A percentile compares a stretch with the other conserved stretches of the same genome.
These are phyloP conservation scores for Phataginus tricuspis DNA, from an alignment of 2,797 vertebrate species.

Conservation along the genomic window DNA sequence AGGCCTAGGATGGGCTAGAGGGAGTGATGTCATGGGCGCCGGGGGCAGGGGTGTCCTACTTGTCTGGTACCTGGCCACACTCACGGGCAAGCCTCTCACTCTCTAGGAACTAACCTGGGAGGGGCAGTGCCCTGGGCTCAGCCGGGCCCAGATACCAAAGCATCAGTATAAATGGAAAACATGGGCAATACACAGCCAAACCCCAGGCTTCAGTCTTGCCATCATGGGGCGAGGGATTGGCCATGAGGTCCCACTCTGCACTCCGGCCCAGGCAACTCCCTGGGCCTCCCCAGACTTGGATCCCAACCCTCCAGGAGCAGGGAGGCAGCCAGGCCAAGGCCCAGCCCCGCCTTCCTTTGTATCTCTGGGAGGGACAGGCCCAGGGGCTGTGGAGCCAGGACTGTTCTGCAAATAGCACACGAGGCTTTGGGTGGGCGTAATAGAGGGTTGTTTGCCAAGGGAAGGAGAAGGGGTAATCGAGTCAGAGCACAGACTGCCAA, in stretches of 20 bases:
- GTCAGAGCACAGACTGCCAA: neutral
- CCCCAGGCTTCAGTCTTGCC: fast-evolving
- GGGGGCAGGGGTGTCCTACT: fast-evolving
- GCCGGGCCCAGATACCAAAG: neutral
- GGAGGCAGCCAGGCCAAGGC: neutral
- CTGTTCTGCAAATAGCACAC: neutral
- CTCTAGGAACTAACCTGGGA: neutral
- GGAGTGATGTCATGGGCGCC: neutral
- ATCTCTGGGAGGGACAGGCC: neutral
- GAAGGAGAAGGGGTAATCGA: constrained; percentile 42
- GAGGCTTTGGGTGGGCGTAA: constrained; percentile 12
- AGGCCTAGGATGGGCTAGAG: fast-evolving
- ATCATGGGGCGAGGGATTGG: too few species aligned
- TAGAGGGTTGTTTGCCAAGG: neutral
- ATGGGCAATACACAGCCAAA: fast-evolving
- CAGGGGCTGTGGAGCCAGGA: neutral
- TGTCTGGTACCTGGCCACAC: neutral
- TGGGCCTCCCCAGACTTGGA: neutral
- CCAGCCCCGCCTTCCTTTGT: neutral
- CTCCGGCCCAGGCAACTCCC: neutral
- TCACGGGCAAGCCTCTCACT: neutral
- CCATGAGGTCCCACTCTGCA: neutral
- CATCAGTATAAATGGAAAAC: too few species aligned
- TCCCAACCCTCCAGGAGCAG: too few species aligned
- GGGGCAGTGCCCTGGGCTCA: neutral